Base-by-base conservation (phyloP, 2,797 vertebrate genomes). In the Typhlichthys eigenmanni region DNA sequence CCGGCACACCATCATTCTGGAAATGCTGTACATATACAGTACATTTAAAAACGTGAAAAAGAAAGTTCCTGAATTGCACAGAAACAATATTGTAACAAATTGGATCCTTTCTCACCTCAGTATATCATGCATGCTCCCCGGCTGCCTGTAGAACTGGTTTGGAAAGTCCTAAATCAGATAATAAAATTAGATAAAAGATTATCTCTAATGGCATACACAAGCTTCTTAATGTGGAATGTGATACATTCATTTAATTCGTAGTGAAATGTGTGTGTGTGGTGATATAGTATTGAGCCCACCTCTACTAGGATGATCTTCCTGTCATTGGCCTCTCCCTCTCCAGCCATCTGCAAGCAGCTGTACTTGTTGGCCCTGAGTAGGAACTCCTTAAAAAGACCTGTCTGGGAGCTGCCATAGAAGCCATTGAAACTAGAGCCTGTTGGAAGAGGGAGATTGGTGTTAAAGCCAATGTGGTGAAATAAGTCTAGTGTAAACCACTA, bases 101-200 rank as follows among this genome's bases (percentile, higher is more conserved):
- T 19, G 32, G 48, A 7, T 2, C 8, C 34, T 32, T 2, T 24
- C 92, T 92, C 60, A 98, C 97, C 96, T 95, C 72, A 99, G 91
- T 73, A 96, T 81, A 55, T 93, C 93, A 72, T 98, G 97, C 55
- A 99, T 89, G 69, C 80, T 90, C 57, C 80, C 78, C 34, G 95
- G 93, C 69, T 98, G 94, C 75, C 94, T 89, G 91, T 95, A 98
- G 91, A 98, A 98, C 59, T 95, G 95, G 85, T 99, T 98, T 58
- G 97, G 97, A 65, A 98, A 91, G 76, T 99, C 97, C 97, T 99
- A 68, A 76, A 74, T 38, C 34, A 70, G 81, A 13, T 85, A 45
- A 86, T 1, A 50, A 57, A 9, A 47, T 32, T 71, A 19, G n/a
- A 24, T 24, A 24, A 24, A n/a, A 8, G 38, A 34, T 24, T 47